Conservation (phyloP, 2,888 invertebrate genomes). For the Atethmia centrago region DNA sequence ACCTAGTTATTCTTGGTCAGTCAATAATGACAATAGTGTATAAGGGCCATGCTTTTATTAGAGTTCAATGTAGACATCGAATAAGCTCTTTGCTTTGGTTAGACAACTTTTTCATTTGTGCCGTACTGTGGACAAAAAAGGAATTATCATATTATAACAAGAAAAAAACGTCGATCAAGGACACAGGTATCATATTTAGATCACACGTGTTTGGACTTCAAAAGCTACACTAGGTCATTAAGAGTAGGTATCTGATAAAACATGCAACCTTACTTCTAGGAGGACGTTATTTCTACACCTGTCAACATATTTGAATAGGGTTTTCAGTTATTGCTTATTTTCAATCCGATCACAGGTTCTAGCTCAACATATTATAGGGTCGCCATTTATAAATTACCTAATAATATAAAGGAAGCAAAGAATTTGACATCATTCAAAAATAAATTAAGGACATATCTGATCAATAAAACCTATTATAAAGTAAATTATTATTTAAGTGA, state of each 20-base stretch:
- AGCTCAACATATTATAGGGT: background rate
- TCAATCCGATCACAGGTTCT: background rate
- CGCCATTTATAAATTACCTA: no score
- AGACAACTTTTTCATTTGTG: background rate
- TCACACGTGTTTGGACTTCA: constrained; percentile 5
- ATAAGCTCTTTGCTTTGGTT: background rate
- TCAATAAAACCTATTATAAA: no score
- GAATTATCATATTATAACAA: constrained; percentile 6
- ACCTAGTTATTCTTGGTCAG: constrained; percentile 15
- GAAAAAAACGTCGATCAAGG: background rate
- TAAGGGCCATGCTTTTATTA: background rate
- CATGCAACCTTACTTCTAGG: background rate
- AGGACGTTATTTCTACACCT: background rate
- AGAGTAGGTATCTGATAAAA: constrained; percentile 7
- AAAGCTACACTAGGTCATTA: background rate
- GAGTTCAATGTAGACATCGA: background rate
- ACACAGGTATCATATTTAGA: constrained; percentile 8
- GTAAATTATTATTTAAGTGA: no score
- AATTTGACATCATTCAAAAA: no score
- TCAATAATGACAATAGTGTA: constrained; percentile 3
- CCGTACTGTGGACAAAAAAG: background rate
- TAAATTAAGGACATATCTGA: no score
- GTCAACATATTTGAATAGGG: background rate
- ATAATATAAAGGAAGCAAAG: no score
- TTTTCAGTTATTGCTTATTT: background rate